Evolutionary conservation across 2,888 invertebrate genomes (phyloP).

Genomic region (Synanthedon andrenaeformis): DNA sequence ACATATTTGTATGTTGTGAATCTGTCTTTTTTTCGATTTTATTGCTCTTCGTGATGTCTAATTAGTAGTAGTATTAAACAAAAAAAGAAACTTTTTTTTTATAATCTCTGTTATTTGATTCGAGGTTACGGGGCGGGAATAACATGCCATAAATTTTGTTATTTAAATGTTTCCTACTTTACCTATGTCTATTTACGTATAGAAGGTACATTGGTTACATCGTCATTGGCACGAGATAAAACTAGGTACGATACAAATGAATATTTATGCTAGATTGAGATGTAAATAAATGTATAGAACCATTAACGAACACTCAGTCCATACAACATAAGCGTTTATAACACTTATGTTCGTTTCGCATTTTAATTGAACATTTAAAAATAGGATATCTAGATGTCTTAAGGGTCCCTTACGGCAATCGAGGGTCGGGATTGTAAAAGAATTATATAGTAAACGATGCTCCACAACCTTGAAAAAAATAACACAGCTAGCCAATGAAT

Average conservation of each 20-base stretch:
- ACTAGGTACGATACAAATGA: slow-evolving; percentile 30
- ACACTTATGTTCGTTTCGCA: slow-evolving; percentile 15
- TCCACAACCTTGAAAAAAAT: too few species aligned
- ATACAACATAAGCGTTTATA: slow-evolving; percentile 19
- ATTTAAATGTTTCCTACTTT: slow-evolving; percentile 17
- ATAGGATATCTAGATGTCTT: background rate
- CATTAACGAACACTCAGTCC: slow-evolving; percentile 34
- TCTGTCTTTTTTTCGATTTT: too few species aligned
- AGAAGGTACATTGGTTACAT: slow-evolving; percentile 32
- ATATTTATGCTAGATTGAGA: slow-evolving; percentile 51
- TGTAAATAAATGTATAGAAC: slow-evolving; percentile 48
- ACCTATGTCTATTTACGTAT: slow-evolving; percentile 16
- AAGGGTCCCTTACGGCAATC: too few species aligned
- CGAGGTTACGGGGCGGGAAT: background rate
- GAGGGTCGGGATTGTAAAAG: too few species aligned
- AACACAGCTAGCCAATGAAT: too few species aligned
- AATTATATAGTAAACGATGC: too few species aligned
- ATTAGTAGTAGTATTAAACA: too few species aligned
- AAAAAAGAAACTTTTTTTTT: too few species aligned
- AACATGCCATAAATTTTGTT: slow-evolving; percentile 14
- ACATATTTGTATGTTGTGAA: too few species aligned
- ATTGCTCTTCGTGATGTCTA: too few species aligned
- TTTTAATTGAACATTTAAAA: background rate
- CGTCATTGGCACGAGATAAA: slow-evolving; percentile 42
- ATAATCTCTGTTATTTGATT: background rate